Evolutionary conservation across 2,888 invertebrate species (phyloP), one percentile per base, ranked within the genome.

Genomic region (Drosophila paramelanica): DNA sequence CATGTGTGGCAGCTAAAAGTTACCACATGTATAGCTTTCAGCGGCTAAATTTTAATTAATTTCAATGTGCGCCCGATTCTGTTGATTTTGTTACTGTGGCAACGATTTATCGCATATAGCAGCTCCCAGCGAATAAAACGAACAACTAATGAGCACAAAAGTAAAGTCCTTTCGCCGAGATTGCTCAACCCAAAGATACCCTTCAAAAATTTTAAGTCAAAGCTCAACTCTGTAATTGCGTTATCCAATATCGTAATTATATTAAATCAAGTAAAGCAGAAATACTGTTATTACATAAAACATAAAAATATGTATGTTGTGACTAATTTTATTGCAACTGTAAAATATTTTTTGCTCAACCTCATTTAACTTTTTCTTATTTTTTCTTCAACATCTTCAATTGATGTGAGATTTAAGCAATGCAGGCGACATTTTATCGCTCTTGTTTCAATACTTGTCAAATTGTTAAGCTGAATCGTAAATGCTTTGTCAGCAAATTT

Each of bases 1-100:
- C 31, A 31, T 23, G 23, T 23, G 23, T 4, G 4, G 23, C 23
- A 23, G 23, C 23, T 23, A 31, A 31, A 31, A 31, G 31, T 31
- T 31, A 67, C 61, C 73, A 67, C 68, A 74, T 74, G 79, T 73
- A 55, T 58, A 51, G 70, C 49, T 45, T 70, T 33, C 42, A 56
- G 65, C 62, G 60, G 76, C 69, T 84, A 77, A 71, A 76, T 82
- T 78, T 85, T 82, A 82, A 83, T 83, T 83, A 83, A 80, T 83
- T 85, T 76, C 64, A 69, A 78, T 49, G 50, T 58, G 47, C n/a
- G 64, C 39, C 53, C 57, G 49, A 72, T 64, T 62, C 65, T 36
- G 51, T 14, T 39, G 58, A 60, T 45, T 57, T 67, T 14, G 53
- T 33, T 59, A 41, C 46, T 60, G 23, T 43, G 51, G 10, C 23